Evolutionary conservation across 2,888 invertebrate species (phyloP).

Genomic region (Physocephala rufipes): DNA sequence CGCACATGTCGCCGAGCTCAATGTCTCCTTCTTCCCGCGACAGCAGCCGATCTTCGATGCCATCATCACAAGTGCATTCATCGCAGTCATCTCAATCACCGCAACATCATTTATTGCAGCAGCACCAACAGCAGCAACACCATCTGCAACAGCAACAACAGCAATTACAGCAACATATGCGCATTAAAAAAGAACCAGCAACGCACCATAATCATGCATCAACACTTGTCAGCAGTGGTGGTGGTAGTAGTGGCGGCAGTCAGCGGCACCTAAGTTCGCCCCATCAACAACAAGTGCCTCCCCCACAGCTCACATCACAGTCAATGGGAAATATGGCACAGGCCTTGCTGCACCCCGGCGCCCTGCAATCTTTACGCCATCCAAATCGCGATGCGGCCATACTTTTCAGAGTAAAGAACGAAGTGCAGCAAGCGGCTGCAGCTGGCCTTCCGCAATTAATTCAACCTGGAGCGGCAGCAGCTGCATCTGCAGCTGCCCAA

Average conservation of each 20-base stretch:
- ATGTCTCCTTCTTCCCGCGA: constrained; percentile 52
- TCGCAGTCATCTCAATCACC: constrained; percentile 52
- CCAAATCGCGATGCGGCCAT: constrained; percentile 66
- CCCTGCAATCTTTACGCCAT: constrained; percentile 67
- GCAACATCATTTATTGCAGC: constrained; percentile 59
- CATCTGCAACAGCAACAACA: constrained; percentile 49
- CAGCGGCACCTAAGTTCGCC: constrained; percentile 51
- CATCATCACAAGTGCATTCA: constrained; percentile 50
- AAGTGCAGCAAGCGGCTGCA: constrained; percentile 60
- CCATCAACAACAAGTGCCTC: constrained; percentile 54
- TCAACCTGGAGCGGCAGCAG: constrained; percentile 58
- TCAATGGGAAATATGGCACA: constrained; percentile 57
- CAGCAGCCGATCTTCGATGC: constrained; percentile 28
- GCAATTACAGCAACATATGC: constrained; percentile 56
- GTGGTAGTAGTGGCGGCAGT: constrained; percentile 45
- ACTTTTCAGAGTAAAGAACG: constrained; percentile 65
- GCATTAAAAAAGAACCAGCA: constrained; percentile 62
- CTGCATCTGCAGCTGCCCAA: constrained; percentile 61
- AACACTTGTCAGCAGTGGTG: constrained; percentile 45
- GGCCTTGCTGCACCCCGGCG: constrained; percentile 65
- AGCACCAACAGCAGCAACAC: constrained; percentile 52
- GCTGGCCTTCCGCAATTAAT: constrained; percentile 58
- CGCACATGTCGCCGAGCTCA: constrained; percentile 56
- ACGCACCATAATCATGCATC: constrained; percentile 48
- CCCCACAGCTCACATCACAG: constrained; percentile 55